Evolutionary conservation across 2,113 vertebrate species (phyloP).

Genomic region (Dissostichus mawsoni): DNA sequence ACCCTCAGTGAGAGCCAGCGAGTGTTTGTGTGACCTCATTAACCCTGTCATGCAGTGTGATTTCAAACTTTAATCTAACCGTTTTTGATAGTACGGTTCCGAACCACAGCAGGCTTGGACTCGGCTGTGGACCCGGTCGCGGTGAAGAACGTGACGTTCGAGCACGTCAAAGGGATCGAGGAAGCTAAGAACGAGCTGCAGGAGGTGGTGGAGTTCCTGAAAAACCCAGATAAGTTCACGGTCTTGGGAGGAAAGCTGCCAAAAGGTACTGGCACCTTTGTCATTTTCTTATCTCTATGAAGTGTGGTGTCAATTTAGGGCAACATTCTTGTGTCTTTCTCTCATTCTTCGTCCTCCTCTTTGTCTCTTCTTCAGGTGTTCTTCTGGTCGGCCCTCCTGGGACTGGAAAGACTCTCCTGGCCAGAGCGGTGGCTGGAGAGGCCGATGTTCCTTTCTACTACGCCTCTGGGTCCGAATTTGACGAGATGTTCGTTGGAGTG

Average conservation of each 20-base stretch:
- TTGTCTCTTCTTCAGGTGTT: constrained; percentile 84
- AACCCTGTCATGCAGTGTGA: constrained; percentile 62
- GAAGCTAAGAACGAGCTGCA: constrained; percentile 98
- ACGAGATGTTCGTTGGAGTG: constrained; percentile 99
- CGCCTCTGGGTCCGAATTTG: constrained; percentile 96
- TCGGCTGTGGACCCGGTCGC: constrained; percentile 96
- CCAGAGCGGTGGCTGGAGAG: constrained; percentile 96
- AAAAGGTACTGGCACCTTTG: constrained; percentile 91
- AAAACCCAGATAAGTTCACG: constrained; percentile 97
- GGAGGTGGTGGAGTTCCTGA: constrained; percentile 98
- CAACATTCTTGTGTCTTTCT: not conserved
- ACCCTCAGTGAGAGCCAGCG: not conserved
- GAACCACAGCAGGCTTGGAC: constrained; percentile 95
- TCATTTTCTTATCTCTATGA: not conserved
- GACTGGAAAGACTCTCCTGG: constrained; percentile 97
- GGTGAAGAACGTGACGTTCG: constrained; percentile 98
- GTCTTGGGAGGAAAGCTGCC: constrained; percentile 95
- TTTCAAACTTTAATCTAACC: constrained; percentile 84
- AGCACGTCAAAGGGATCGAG: constrained; percentile 97
- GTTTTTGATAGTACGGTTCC: constrained; percentile 92
- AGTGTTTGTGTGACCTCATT: constrained; percentile 15
- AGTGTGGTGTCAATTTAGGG: not conserved
- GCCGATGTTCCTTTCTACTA: constrained; percentile 98
- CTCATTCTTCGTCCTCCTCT: not conserved
- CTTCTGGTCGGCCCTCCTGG: constrained; percentile 95